Conservation (phyloP, 2,797 vertebrate genomes). For the Peromyscus attwateri region DNA sequence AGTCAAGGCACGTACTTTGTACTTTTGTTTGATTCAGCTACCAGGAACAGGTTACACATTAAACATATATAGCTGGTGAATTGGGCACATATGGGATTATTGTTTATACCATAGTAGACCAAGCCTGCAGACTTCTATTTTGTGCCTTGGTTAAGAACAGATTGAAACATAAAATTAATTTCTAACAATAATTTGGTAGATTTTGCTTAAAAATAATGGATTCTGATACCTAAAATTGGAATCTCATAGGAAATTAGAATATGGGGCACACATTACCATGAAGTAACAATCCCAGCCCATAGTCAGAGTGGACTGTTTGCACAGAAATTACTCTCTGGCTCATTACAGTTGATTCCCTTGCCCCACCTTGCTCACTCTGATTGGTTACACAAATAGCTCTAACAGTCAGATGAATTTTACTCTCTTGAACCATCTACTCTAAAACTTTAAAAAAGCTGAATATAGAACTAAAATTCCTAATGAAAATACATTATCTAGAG, state of each 20-base stretch:
- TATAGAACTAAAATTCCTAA: neutral
- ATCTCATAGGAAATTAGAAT: neutral
- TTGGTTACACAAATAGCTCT: neutral
- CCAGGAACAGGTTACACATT: neutral
- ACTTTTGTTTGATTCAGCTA: neutral
- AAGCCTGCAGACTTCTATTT: neutral
- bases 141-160: neutral
- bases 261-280: fast-evolving
- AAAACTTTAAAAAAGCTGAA: neutral
- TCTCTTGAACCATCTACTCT: neutral
- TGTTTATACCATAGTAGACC: neutral
- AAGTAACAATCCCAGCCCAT: neutral
- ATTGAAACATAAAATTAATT: neutral
- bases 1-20: neutral
- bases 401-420: neutral
- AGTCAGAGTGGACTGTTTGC: neutral
- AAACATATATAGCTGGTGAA: fast-evolving
- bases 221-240: neutral
- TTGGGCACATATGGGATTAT: neutral
- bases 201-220: neutral
- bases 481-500: neutral
- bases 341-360: neutral
- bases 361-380: neutral
- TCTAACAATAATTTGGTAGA: neutral
- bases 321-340: neutral